Evolutionary conservation across 2,113 vertebrate species (phyloP).

Genomic region (Mesoclemmys tuberculata): DNA sequence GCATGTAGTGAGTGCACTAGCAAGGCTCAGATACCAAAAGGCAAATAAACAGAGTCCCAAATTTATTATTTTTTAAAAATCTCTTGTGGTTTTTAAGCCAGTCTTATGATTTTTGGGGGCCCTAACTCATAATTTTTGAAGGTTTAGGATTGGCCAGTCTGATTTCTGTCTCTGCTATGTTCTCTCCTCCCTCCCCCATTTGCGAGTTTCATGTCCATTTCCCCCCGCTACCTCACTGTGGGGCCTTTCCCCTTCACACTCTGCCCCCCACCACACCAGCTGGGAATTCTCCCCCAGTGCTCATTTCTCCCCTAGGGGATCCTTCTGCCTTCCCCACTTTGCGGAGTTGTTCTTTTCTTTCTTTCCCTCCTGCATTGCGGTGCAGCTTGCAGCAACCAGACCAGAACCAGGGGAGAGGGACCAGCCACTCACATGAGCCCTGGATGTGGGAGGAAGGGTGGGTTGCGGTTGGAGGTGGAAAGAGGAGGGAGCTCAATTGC

Average conservation of each 20-base stretch:
- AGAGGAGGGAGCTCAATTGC: no score
- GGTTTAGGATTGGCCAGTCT: no score
- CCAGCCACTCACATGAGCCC: not conserved
- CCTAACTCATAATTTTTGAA: no score
- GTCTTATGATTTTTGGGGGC: rapidly evolving
- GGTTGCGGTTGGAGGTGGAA: not conserved
- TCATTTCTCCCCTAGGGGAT: no score
- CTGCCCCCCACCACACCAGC: not conserved
- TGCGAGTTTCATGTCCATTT: rapidly evolving
- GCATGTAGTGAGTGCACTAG: not conserved
- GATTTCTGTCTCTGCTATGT: rapidly evolving
- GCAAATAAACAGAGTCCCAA: no score
- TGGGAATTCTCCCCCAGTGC: no score
- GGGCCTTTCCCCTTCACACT: not conserved
- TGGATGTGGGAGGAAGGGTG: not conserved
- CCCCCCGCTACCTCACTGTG: rapidly evolving
- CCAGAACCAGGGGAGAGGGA: no score
- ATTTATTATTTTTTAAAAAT: rapidly evolving
- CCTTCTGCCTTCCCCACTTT: no score
- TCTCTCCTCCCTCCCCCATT: rapidly evolving
- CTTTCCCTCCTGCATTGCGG: no score
- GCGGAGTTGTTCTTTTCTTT: not conserved
- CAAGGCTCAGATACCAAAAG: not conserved
- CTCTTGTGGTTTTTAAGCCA: rapidly evolving
- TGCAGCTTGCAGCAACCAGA: no score